A percentile compares a stretch with the other conserved stretches of the same genome.
Conservation (phyloP, 1,140 invertebrate species). For the Aphidius gifuensis region DNA sequence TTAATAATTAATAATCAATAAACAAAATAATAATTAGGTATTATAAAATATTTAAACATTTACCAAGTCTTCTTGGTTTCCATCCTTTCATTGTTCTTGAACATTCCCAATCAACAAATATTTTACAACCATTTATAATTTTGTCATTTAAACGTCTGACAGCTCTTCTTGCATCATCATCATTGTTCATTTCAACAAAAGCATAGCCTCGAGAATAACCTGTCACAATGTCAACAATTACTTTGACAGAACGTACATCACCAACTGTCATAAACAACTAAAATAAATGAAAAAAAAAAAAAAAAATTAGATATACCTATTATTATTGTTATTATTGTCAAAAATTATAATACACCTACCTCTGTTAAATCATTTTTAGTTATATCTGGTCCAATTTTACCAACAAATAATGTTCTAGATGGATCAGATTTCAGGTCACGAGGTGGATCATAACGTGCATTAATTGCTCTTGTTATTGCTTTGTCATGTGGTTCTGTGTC, state of each 20-base stretch:
- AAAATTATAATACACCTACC: slow-evolving; percentile 27
- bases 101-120: slow-evolving; percentile 70
- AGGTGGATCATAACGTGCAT: slow-evolving; percentile 68
- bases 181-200: slow-evolving; percentile 77
- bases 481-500: slow-evolving; percentile 80
- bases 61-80: slow-evolving; percentile 77
- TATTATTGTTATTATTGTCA: slow-evolving; percentile 1
- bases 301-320: neutral
- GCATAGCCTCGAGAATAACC: slow-evolving; percentile 80
- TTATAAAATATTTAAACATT: slow-evolving; percentile 9
- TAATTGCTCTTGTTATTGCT: slow-evolving; percentile 70
- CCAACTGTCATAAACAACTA: slow-evolving; percentile 68
- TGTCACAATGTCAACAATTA: slow-evolving; percentile 79
- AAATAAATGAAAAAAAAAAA: slow-evolving; percentile 25
- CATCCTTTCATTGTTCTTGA: slow-evolving; percentile 69
- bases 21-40: too few relatives aligned
- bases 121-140: slow-evolving; percentile 60
- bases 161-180: slow-evolving; percentile 62
- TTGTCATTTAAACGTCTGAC: slow-evolving; percentile 58
- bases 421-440: slow-evolving; percentile 67
- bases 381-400: slow-evolving; percentile 71
- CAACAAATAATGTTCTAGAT: slow-evolving; percentile 74
- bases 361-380: slow-evolving; percentile 53
- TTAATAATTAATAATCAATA: neutral
- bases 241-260: slow-evolving; percentile 62